Conservation (phyloP, 2,113 vertebrate species). For the Daphoenositta chrysoptera region DNA sequence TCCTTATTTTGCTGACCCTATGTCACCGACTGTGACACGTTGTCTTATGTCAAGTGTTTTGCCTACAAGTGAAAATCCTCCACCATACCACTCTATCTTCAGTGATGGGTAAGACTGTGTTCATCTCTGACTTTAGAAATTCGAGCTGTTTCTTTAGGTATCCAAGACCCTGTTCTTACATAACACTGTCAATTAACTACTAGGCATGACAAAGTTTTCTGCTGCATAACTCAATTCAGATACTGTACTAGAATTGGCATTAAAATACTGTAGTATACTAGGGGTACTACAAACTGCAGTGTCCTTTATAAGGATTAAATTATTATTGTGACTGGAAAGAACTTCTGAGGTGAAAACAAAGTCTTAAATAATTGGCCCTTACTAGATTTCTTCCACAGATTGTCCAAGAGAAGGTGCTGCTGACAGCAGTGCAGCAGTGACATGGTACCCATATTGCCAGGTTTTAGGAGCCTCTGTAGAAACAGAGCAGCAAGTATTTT, state of each 20-base stretch:
- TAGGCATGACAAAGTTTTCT: background rate
- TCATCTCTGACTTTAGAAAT: background rate
- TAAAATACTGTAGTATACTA: background rate
- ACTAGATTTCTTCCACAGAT: background rate
- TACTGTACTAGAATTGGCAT: background rate
- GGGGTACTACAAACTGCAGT: background rate
- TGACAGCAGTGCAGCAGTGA: background rate
- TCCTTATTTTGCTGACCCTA: conserved; percentile 73
- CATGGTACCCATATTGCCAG: background rate
- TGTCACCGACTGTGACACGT: background rate
- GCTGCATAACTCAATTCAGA: background rate
- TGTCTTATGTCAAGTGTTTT: conserved; percentile 1
- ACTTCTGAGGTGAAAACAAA: background rate
- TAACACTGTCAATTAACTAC: background rate
- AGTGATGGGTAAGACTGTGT: conserved; percentile 66
- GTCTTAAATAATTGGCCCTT: background rate
- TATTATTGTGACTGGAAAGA: background rate
- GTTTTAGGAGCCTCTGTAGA: background rate
- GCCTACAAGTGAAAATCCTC: conserved; percentile 65
- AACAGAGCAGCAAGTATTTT: background rate
- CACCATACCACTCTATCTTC: conserved; percentile 74
- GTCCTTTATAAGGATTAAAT: background rate
- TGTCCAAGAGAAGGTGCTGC: background rate
- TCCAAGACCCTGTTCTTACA: background rate
- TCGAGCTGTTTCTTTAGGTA: background rate